Conservation (phyloP, 2,113 vertebrate species). For the Plotosus lineatus region DNA sequence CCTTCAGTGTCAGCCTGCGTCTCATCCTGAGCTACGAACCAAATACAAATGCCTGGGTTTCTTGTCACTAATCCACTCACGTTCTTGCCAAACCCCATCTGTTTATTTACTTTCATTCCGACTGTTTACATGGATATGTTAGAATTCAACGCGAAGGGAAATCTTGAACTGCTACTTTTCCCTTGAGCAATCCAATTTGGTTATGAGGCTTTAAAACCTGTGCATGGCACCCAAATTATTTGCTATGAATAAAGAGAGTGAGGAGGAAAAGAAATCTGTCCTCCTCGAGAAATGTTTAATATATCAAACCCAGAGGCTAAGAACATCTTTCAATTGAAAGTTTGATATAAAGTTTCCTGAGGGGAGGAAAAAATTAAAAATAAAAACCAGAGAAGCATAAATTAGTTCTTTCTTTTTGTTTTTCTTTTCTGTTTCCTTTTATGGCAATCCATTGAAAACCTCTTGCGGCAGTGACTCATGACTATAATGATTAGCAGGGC, state of each 20-base stretch:
- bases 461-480: background rate
- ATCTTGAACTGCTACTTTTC: conserved; percentile 36
- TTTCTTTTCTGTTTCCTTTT: background rate
- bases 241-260: conserved; percentile 2
- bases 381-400: background rate
- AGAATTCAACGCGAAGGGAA: conserved; percentile 29
- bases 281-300: conserved; percentile 26
- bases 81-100: conserved; percentile 45
- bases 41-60: conserved; percentile 22
- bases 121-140: conserved; percentile 37
- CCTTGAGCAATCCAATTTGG: conserved; percentile 42
- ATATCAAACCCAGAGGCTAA: conserved; percentile 21
- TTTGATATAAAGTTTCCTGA: background rate
- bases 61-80: conserved; percentile 45
- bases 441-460: background rate
- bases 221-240: conserved; percentile 26
- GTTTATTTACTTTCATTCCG: conserved; percentile 48
- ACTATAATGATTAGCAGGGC: background rate
- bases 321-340: conserved; percentile 7
- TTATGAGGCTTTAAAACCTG: conserved; percentile 42
- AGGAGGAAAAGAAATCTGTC: conserved; percentile 34
- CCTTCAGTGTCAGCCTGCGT: conserved; percentile 29
- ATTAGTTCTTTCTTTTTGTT: background rate
- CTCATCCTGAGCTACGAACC: conserved; percentile 30
- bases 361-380: background rate